Evolutionary conservation across 2,113 vertebrate genomes (phyloP), one percentile per base, ranked within the genome.

Genomic region (Esox niger): DNA sequence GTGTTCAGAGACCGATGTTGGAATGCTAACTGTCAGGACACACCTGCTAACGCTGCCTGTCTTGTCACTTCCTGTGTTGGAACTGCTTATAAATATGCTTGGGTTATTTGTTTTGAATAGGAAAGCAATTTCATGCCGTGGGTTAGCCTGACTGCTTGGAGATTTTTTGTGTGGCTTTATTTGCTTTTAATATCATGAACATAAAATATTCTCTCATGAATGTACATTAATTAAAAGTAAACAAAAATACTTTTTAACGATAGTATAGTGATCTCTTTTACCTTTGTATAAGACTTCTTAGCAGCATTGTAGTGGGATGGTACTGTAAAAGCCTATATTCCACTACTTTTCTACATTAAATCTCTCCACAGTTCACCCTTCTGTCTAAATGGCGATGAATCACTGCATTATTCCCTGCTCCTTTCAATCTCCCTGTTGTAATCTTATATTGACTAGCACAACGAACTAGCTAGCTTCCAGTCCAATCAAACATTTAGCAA

Each of bases 1-100:
- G 47, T 65, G 59, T 73, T 66, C 65, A 32, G 26, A 75, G 68
- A 63, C 68, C 60, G 27, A 30, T 58, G 54, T 56, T 69, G 64
- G 62, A 56, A 38, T 62, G 65, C 35, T 59, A 13, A 23, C 29
- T 21, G 29, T 32, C 58, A 26, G 26, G 23, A 11, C 25, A 11
- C 26, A 57, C 26, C 25, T 20, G 25, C 27, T 7, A n/a, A 4
- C 23, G 6, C 17, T 17, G 2, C 56, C 56, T 3, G 27, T 8
- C 2, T 0, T 58, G 56, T 58, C 56, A 27, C 56, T 58, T 58
- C 56, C 27, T 58, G 56, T 27, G 56, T 27, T 15, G 3, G 13
- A 58, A 10, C 38, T 43, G 27, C 10, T 23, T 11, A 7, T 9
- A 9, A 26, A 9, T 7, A 26, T 56, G 6, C 23, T 56, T 56